phyloP scores from a whole-genome alignment of 2,797 vertebrate species.

The Perdix hodgsoniae region DNA sequence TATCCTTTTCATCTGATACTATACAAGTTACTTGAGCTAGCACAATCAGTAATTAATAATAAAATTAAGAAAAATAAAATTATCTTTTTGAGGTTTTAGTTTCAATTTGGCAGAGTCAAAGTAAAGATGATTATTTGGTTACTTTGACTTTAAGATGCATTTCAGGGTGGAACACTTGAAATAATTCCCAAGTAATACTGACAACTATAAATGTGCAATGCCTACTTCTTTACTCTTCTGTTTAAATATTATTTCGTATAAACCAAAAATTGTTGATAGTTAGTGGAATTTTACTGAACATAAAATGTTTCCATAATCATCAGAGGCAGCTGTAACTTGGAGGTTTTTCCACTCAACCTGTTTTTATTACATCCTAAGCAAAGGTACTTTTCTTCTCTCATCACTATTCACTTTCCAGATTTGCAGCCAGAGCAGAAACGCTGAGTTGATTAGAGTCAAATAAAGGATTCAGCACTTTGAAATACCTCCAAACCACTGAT shows the following conservation, averaged over 20 bases:
- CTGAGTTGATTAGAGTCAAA: constrained; percentile 37
- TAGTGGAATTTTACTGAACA: not conserved
- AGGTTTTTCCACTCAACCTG: not conserved
- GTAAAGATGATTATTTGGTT: not conserved
- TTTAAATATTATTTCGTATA: not conserved
- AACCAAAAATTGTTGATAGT: not conserved
- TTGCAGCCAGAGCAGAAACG: constrained; percentile 25
- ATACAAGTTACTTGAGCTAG: not conserved
- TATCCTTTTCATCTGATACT: not conserved
- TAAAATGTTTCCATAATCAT: not conserved
- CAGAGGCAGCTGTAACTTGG: accelerated
- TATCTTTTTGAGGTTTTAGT: not conserved
- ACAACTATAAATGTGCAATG: not conserved
- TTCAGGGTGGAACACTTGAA: not conserved
- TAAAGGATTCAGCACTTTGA: constrained; percentile 35
- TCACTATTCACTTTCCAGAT: constrained; percentile 2
- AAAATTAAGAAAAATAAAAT: not conserved
- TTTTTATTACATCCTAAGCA: not conserved
- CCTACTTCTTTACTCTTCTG: not conserved
- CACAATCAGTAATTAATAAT: not conserved
- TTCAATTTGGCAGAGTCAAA: not conserved
- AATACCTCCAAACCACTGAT: constrained; percentile 5
- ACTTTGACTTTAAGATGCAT: not conserved
- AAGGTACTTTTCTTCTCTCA: not conserved
- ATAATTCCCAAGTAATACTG: not conserved